Evolutionary conservation across 1,140 invertebrate genomes (phyloP), one percentile per base, ranked within the genome.

Genomic region (Pseudachorutes palmiensis): DNA sequence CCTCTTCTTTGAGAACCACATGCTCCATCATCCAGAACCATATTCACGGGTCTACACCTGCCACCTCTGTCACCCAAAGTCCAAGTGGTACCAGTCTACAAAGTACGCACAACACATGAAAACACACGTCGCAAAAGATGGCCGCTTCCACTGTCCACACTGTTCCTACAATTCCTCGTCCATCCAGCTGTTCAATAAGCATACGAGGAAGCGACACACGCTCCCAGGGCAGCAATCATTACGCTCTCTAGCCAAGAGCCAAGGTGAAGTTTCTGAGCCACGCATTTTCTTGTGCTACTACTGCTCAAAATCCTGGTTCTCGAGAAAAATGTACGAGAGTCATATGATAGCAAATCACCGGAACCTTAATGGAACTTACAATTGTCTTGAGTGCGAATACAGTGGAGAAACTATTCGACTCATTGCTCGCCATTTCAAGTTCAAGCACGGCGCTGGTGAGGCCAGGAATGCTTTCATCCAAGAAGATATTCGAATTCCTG

Each of bases 341-440:
- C 51, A 55, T 24, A 55, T 55, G 51, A 55, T 55, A 5, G 9
- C 24, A 3, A 14, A 26, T 3, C 51, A 55, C 51, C 51, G 51
- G 24, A 55, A 24, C 24, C 12, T 5, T 9, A 5, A 55, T 14
- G 51, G 51, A 14, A 26, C 14, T 26, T 55, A 55, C 51, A 12
- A 12, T 26, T 55, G 51, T 22, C 5, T 22, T 55, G 12, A 55
- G 24, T 55, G 51, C 24, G 12, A 12, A 55, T 55, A 19, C 51
- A 3, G 5, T 5, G 51, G 51, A 9, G 12, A 12, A 3, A 55
- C 14, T 5, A 55, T 55, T 24, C 12, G 51, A 22, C 51, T 55
- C 51, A 55, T 55, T 22, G 51, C 51, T 5, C 51, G 51, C 24
- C 51, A 55, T 26, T 24, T 55, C 24, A 55, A 55, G 51, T 55